These are phyloP conservation scores for Picus viridis DNA, from an alignment of 2,797 vertebrate species.

Conservation along the genomic window DNA sequence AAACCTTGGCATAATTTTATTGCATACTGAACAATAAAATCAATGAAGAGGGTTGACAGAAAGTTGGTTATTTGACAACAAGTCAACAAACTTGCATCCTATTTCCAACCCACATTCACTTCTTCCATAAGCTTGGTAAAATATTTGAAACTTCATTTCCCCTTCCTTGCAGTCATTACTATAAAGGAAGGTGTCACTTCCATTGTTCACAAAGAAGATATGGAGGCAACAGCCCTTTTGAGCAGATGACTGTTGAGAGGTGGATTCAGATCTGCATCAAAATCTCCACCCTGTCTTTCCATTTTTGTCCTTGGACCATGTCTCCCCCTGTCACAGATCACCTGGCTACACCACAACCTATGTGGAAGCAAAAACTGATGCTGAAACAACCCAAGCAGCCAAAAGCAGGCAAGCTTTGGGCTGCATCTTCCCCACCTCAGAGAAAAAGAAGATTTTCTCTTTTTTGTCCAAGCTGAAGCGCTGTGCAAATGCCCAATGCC, in stretches of 20 bases:
- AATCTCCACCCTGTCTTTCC: background rate
- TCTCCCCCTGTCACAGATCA: background rate
- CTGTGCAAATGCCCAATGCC: background rate
- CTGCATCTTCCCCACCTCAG: background rate
- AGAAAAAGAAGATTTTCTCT: background rate
- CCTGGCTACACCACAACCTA: background rate
- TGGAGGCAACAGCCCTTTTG: background rate
- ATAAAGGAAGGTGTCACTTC: background rate
- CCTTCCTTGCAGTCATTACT: background rate
- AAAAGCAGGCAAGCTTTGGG: background rate
- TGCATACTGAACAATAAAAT: conserved; percentile 11
- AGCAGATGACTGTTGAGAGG: background rate
- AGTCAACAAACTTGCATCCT: conserved; percentile 15
- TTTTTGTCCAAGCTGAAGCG: background rate
- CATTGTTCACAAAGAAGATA: background rate
- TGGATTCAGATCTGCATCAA: background rate
- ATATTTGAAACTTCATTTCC: background rate
- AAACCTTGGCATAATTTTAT: background rate
- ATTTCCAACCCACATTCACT: background rate
- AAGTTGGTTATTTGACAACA: background rate
- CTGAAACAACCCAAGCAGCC: background rate
- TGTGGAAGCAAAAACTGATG: background rate
- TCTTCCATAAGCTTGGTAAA: background rate
- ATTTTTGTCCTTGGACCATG: background rate
- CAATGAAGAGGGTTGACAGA: background rate